Evolutionary conservation across 37 sponge, comb jelly and placozoan genomes (phyloP), one percentile per base, ranked within the genome.

Genomic region (Haliclona indistincta): DNA sequence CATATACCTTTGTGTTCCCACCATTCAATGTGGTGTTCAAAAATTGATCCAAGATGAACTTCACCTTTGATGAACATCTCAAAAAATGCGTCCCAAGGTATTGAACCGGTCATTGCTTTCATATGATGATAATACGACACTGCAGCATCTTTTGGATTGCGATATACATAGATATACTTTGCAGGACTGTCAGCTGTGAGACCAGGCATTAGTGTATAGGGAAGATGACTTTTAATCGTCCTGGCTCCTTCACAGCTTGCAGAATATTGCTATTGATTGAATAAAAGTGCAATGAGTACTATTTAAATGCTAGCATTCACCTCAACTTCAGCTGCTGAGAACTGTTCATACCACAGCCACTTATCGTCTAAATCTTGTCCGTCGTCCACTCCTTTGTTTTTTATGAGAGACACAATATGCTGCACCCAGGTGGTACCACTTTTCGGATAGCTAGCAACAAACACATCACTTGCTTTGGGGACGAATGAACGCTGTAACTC

Each of bases 401-500:
- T 38, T 10, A 77, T 60, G 43, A 60, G 56, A 20, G 64, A n/a
- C n/a, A n/a, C n/a, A n/a, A n/a, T n/a, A n/a, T n/a, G n/a, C n/a
- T n/a, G n/a, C n/a, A n/a, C n/a, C 78, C 78, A 77, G 20, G 68
- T 78, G 1, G 78, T 78, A 6, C 68, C 78, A 43, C 78, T 63
- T 58, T 78, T 78, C 23, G 78, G 78, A 56, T 43, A 78, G 10
- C 78, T 68, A 35, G 54, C 54, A 5, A 78, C 56, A 54, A 78
- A 78, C 68, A 78, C 67, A 26, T 28, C 3, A 22, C n/a, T n/a
- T 42, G 17, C 75, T 41, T 56, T 42, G 2, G 37, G 26, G 0
- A 42, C 32, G 56, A 55, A 55, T 55, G n/a, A 23, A 3, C 26
- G 26, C 7, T 55, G 56, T 28, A 55, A 5, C 6, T n/a, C n/a